Evolutionary conservation across 2,888 invertebrate species (phyloP), one percentile per base, ranked within the genome.

Genomic region (Cerceris ruficornis): DNA sequence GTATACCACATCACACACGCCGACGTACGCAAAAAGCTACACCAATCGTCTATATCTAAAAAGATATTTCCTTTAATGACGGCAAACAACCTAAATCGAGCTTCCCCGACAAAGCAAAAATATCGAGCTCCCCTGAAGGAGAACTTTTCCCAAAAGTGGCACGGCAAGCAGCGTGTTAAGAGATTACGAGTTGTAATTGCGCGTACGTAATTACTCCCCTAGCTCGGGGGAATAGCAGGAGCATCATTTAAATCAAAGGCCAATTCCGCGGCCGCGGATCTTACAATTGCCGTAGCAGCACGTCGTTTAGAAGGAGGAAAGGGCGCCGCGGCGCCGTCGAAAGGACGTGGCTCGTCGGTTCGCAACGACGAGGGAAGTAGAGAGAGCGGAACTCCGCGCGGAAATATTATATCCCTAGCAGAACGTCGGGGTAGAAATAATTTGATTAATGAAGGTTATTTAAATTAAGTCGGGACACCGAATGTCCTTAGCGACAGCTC

Each of bases 361-460:
- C 69, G 66, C 73, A 60, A 41, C 50, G 14, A 9, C 52, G 17
- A 28, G 46, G 57, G 15, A 43, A 28, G 17, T n/a, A 60, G 42
- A 54, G 41, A 50, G 49, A 54, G 43, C 50, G 58, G 50, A 58
- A 69, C 50, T 59, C 57, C 65, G 46, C 75, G 28, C 72, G 80
- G 71, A 80, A 84, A 86, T 80, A 77, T 77, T 74, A 69, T 75
- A 82, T 67, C 65, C 64, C 64, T 42, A 52, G 66, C 77, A 61
- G 71, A 46, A 69, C 75, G 72, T 39, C 59, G 65, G 49, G 73
- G 64, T 42, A 52, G 75, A 70, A 79, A 71, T 77, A 82, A 81
- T 81, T 86, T 82, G 86, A 86, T 86, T 86, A 86, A 86, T 75
- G 83, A 84, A 84, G 77, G 77, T 84, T 83, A 86, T 80, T 86